phyloP scores from a whole-genome alignment of 2,797 vertebrate species.

The Okamejei kenojei region DNA sequence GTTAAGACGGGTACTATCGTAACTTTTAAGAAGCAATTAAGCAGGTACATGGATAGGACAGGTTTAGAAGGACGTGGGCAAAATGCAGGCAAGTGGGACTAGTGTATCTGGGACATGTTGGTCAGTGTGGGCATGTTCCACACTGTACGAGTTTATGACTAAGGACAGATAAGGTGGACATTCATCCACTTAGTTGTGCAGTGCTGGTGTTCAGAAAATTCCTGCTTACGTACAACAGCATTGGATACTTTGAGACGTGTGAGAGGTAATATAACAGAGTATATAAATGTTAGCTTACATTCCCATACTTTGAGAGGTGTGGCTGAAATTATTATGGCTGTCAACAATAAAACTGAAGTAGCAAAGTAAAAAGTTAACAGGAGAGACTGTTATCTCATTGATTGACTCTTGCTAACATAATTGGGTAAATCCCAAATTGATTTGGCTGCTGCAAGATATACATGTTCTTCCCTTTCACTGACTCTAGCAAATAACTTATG shows the following conservation, averaged over 20 bases:
- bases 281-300: neutral
- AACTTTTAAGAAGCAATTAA: too few relatives aligned
- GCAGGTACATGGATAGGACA: too few relatives aligned
- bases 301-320: neutral
- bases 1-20: too few relatives aligned
- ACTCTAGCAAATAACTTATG: neutral
- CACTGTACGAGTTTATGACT: neutral
- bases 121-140: too few relatives aligned
- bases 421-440: neutral
- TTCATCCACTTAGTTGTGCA: neutral
- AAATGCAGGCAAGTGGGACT: too few relatives aligned
- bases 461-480: neutral
- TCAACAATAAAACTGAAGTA: neutral
- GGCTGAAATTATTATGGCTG: neutral
- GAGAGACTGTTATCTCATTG: neutral
- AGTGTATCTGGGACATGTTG: too few relatives aligned
- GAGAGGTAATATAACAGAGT: neutral
- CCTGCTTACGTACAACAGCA: neutral
- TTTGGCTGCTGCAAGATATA: neutral
- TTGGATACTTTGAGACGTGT: neutral
- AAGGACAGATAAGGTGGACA: neutral
- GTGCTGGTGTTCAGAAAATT: neutral
- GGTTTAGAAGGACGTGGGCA: too few relatives aligned
- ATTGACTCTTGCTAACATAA: neutral
- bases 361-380: neutral